Conservation (phyloP, 2,797 vertebrate genomes). For the Chaetophractus vellerosus region DNA sequence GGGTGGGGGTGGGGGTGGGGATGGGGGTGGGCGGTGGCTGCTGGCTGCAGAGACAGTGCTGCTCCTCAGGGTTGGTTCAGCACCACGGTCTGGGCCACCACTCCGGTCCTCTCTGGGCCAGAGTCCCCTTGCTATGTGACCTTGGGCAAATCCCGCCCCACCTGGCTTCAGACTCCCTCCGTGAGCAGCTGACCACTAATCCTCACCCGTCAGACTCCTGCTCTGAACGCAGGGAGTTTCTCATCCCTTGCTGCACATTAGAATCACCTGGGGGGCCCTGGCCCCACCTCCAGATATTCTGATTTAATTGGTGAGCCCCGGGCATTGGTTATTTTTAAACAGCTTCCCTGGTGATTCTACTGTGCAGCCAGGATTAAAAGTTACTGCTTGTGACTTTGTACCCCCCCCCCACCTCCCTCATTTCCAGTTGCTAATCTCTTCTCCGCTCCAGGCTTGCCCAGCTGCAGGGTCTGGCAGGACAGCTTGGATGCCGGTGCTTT, state of each 20-base stretch:
- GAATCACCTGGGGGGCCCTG: not conserved
- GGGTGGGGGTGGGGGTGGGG: rapidly evolving
- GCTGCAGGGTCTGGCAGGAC: not conserved
- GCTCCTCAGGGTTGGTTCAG: not conserved
- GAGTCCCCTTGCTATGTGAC: not conserved
- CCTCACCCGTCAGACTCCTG: not conserved
- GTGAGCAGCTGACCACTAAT: not conserved
- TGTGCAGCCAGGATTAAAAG: not conserved
- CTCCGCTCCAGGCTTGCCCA: not conserved
- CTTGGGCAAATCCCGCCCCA: not conserved
- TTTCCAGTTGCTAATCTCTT: not conserved
- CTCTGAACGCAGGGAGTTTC: not conserved
- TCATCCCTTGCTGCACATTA: not conserved
- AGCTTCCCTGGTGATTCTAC: not conserved
- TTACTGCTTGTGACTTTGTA: too few relatives aligned
- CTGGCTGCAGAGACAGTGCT: not conserved
- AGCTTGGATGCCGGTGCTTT: not conserved
- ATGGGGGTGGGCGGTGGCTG: too few relatives aligned
- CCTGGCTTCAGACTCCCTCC: not conserved
- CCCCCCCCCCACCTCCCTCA: not conserved
- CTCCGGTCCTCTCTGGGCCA: not conserved
- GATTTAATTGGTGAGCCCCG: not conserved
- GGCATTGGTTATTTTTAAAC: constrained; percentile 26
- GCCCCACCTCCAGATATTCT: not conserved
- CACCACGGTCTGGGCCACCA: not conserved